Percentiles rank a stretch among this genome's conserved stretches.
Evolutionary conservation across 37 sponge, comb jelly and placozoan species (phyloP).

Genomic region (Cliona cf. orientalis): DNA sequence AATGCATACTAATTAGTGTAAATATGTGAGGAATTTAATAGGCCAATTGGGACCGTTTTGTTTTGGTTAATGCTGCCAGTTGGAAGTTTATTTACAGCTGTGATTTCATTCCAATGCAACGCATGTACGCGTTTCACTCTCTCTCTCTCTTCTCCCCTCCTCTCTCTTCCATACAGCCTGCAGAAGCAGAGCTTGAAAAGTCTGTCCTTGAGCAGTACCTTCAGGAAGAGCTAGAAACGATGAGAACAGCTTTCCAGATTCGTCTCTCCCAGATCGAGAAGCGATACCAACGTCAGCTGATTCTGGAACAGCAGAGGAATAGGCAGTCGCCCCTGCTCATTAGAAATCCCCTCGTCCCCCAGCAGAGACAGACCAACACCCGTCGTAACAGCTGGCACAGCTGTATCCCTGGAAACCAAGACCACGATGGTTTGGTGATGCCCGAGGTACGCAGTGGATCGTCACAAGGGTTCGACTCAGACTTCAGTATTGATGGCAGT

Average conservation of each 20-base stretch:
- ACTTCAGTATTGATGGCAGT: slow-evolving; percentile 17
- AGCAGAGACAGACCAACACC: neutral
- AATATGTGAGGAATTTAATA: no score
- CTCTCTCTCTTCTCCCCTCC: slow-evolving; percentile 6
- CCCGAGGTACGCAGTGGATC: slow-evolving; percentile 30
- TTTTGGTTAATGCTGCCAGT: no score
- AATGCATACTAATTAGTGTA: no score
- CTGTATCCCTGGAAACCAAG: neutral
- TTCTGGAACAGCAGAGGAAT: slow-evolving; percentile 18
- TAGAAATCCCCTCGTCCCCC: neutral
- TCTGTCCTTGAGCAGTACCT: slow-evolving; percentile 50
- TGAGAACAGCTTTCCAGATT: slow-evolving; percentile 81
- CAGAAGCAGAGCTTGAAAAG: slow-evolving; percentile 10
- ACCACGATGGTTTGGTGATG: neutral
- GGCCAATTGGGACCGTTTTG: no score
- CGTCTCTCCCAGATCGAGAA: slow-evolving; percentile 75
- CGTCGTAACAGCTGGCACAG: slow-evolving; percentile 62
- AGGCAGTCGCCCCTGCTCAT: neutral
- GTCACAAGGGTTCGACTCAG: slow-evolving; percentile 25
- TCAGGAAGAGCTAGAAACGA: slow-evolving; percentile 76
- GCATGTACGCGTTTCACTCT: neutral
- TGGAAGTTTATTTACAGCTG: neutral
- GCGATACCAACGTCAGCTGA: slow-evolving; percentile 56
- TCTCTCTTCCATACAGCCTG: slow-evolving; percentile 1
- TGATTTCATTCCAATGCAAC: neutral